Evolutionary conservation across 2,113 vertebrate genomes (phyloP).

Genomic region (Pseudonaja textilis): DNA sequence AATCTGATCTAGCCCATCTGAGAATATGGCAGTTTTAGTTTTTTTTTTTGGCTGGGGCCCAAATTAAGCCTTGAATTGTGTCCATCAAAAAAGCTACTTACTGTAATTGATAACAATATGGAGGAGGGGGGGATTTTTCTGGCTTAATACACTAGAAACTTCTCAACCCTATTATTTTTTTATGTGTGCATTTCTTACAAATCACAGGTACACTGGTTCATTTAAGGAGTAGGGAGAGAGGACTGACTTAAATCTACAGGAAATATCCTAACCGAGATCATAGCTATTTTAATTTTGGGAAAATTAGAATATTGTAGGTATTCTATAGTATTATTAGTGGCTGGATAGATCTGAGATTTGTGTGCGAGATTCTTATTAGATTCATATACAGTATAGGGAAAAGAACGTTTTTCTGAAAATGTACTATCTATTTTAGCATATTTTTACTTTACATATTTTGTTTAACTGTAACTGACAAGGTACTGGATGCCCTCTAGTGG

Average conservation of each 20-base stretch:
- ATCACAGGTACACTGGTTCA: neutral
- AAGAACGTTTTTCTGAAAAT: neutral
- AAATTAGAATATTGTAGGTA: neutral
- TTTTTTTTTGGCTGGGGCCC: neutral
- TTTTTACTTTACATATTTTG: neutral
- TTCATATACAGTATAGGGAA: neutral
- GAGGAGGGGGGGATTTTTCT: neutral
- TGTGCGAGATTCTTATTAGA: neutral
- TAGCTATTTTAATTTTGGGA: neutral
- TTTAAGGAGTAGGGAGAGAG: neutral
- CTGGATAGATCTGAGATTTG: neutral
- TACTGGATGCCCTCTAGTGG: constrained; percentile 22
- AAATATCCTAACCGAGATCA: neutral
- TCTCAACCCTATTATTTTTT: neutral
- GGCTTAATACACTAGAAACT: neutral
- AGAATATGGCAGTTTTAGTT: neutral
- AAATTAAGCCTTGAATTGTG: neutral
- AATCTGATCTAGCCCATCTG: neutral
- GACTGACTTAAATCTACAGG: neutral
- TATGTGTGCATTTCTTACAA: neutral
- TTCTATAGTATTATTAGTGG: neutral
- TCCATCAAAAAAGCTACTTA: neutral
- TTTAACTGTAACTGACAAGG: neutral
- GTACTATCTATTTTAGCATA: neutral
- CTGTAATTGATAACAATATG: neutral